phyloP scores from a whole-genome alignment of 2,797 vertebrate species.

The Coilia nasus region DNA sequence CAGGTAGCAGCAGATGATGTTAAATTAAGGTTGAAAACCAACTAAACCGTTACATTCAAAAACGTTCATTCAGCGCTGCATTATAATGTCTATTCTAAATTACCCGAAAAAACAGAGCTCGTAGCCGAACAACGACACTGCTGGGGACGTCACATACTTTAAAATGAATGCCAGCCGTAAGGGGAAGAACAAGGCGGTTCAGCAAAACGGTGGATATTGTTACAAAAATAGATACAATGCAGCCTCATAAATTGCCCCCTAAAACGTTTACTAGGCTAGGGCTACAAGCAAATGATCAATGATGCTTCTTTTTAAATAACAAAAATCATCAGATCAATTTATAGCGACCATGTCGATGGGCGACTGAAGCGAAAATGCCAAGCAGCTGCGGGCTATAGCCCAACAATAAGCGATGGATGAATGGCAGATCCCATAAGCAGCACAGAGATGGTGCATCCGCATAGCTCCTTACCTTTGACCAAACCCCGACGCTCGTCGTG shows the following conservation, averaged over 20 bases:
- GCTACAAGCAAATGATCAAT: background rate
- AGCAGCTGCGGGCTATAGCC: background rate
- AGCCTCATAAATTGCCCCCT: slow-evolving; percentile 8
- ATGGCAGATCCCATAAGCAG: slow-evolving; percentile 2
- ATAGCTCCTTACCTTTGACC: slow-evolving; percentile 45
- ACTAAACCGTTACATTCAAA: background rate
- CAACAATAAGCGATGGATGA: slow-evolving; percentile 1
- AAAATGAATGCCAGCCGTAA: slow-evolving; percentile 5
- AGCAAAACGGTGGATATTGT: background rate
- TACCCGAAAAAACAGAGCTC: background rate
- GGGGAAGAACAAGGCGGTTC: background rate
- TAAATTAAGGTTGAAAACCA: background rate
- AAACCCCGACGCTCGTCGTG: slow-evolving; percentile 36
- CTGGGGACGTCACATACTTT: background rate
- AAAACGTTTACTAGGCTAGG: background rate
- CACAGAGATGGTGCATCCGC: slow-evolving; percentile 24
- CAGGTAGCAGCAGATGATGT: background rate
- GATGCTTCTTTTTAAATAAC: background rate
- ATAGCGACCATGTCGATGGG: slow-evolving; percentile 10
- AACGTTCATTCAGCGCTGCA: background rate
- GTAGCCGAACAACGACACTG: slow-evolving; percentile 2
- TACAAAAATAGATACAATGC: slow-evolving; percentile 24
- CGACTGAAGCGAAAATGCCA: background rate
- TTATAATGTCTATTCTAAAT: slow-evolving; percentile 1
- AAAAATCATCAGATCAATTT: background rate